A percentile compares a stretch with the other conserved stretches of the same genome.
phyloP scores from a whole-genome alignment of 2,113 vertebrate species.

The Mastomys natalensis region DNA sequence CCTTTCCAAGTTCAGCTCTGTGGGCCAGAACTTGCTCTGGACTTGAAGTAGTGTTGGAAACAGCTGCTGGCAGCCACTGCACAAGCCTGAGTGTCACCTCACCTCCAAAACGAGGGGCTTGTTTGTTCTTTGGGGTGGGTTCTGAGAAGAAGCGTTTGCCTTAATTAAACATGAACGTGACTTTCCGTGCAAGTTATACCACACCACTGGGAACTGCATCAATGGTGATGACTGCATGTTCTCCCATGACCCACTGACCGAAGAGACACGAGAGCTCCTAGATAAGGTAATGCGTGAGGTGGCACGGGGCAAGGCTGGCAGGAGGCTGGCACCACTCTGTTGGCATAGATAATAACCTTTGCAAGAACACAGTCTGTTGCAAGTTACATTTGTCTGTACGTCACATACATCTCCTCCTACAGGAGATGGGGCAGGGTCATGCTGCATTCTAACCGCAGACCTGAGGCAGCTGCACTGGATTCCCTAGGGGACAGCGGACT shows the following conservation, averaged over 20 bases:
- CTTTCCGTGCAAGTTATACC: slow-evolving; percentile 97
- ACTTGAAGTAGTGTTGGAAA: background rate
- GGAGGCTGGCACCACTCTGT: accelerated
- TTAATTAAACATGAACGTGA: slow-evolving; percentile 91
- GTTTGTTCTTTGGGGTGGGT: background rate
- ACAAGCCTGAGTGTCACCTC: background rate
- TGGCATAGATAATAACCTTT: accelerated
- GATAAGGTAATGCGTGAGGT: slow-evolving; percentile 89
- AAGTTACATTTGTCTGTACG: background rate
- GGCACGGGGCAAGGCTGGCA: accelerated
- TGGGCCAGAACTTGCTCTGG: background rate
- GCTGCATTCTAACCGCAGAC: accelerated
- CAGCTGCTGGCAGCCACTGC: too few relatives aligned
- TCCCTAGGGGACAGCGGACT: accelerated
- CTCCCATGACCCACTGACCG: slow-evolving; percentile 93
- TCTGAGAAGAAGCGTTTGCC: slow-evolving; percentile 69
- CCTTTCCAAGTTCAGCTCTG: background rate
- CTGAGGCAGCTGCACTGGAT: background rate
- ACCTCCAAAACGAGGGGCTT: background rate
- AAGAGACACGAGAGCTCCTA: slow-evolving; percentile 95
- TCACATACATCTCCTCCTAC: background rate
- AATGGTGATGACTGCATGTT: slow-evolving; percentile 98
- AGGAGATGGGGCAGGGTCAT: background rate
- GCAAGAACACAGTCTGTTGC: background rate
- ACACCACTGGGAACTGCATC: slow-evolving; percentile 97